Evolutionary conservation across 2,113 vertebrate species (phyloP).

Genomic region (Sprattus sprattus): DNA sequence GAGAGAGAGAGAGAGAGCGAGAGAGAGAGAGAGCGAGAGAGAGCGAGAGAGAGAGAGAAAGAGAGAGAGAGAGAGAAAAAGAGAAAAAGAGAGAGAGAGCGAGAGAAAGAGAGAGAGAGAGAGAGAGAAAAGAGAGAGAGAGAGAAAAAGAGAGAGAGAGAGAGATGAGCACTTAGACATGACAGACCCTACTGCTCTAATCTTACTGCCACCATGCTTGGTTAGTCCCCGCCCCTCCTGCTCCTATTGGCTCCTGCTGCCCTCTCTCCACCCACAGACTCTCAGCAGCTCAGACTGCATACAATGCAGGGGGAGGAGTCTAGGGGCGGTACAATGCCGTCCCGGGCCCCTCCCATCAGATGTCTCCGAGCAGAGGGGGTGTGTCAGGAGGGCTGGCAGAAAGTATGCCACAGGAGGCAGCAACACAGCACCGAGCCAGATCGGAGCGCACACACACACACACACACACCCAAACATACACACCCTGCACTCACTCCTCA

Average conservation of each 20-base stretch:
- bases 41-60: not conserved
- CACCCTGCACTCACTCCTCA: not conserved
- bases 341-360: constrained; percentile 50
- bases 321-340: not conserved
- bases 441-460: constrained; percentile 18
- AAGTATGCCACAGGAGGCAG: constrained; percentile 61
- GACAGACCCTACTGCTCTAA: not conserved
- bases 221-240: not conserved
- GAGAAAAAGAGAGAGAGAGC: too few relatives aligned
- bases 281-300: not conserved
- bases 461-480: not conserved
- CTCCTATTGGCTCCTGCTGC: not conserved
- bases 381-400: constrained; percentile 65
- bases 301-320: not conserved
- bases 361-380: constrained; percentile 67
- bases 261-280: not conserved
- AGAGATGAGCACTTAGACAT: not conserved
- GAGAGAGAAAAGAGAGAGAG: not conserved
- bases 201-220: not conserved
- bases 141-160: not conserved
- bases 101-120: not conserved
- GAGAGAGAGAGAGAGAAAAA: too few relatives aligned
- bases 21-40: not conserved
- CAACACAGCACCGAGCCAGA: constrained; percentile 43
- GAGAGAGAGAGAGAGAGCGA: not conserved